Conservation (phyloP, 1,140 invertebrate species). For the Spodoptera frugiperda region DNA sequence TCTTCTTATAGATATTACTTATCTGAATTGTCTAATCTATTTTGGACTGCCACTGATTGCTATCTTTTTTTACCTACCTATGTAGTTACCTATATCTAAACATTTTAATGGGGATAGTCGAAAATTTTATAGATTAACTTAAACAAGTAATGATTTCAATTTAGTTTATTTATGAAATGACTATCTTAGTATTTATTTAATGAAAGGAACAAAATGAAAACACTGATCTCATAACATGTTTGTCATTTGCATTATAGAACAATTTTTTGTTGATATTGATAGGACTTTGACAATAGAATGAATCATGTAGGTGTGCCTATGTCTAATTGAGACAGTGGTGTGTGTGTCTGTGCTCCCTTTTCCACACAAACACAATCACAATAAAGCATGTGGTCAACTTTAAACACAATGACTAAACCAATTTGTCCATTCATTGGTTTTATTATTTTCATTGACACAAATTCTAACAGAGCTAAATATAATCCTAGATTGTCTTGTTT, state of each 20-base stretch:
- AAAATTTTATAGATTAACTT: too few relatives aligned
- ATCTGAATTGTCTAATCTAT: too few relatives aligned
- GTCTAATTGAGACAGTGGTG: conserved; percentile 41
- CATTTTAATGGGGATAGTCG: too few relatives aligned
- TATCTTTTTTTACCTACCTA: too few relatives aligned
- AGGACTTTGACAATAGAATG: conserved; percentile 65
- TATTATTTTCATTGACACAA: conserved; percentile 46
- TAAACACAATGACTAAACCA: conserved; percentile 47
- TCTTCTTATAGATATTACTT: too few relatives aligned
- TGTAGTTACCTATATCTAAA: too few relatives aligned
- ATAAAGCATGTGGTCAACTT: conserved; percentile 38
- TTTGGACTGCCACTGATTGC: too few relatives aligned
- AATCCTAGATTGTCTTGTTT: conserved; percentile 11
- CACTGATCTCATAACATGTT: background rate
- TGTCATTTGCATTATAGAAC: conserved; percentile 12
- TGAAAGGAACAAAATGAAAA: background rate
- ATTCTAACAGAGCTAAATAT: conserved; percentile 19
- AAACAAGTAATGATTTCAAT: too few relatives aligned
- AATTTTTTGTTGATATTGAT: conserved; percentile 42
- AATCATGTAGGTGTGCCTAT: conserved; percentile 79
- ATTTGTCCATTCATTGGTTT: conserved; percentile 46
- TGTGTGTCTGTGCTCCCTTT: conserved; percentile 57
- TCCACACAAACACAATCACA: conserved; percentile 56
- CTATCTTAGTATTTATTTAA: too few relatives aligned
- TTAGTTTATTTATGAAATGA: too few relatives aligned